Evolutionary conservation across 2,888 invertebrate genomes (phyloP).

Genomic region (Yponomeuta evonymella): DNA sequence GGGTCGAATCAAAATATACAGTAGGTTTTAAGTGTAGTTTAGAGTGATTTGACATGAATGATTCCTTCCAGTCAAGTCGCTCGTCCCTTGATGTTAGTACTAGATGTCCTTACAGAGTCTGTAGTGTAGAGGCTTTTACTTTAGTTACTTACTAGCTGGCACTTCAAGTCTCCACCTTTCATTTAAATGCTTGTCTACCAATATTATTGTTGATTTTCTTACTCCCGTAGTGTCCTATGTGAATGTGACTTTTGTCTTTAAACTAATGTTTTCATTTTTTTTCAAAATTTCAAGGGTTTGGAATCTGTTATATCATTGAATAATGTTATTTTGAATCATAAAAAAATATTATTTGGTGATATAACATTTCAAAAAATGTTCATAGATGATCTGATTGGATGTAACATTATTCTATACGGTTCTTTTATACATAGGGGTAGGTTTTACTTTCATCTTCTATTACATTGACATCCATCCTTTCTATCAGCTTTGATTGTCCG

Average conservation of each 20-base stretch:
- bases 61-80: background rate
- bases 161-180: constrained; percentile 68
- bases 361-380: background rate
- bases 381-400: background rate
- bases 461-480: constrained; percentile 8
- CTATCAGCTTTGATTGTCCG: constrained; percentile 7
- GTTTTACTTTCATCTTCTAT: background rate
- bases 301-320: background rate
- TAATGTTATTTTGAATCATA: background rate
- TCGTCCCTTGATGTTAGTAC: constrained; percentile 37
- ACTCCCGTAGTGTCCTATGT: constrained; percentile 62
- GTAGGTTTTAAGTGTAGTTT: background rate
- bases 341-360: background rate
- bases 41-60: background rate
- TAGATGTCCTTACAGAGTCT: constrained; percentile 62
- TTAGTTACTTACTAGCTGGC: constrained; percentile 68
- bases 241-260: constrained; percentile 28
- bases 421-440: background rate
- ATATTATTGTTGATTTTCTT: constrained; percentile 40
- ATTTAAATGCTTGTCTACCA: constrained; percentile 55
- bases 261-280: constrained; percentile 12
- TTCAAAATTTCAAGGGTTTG: background rate
- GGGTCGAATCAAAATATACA: background rate
- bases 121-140: constrained; percentile 62
- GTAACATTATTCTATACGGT: background rate